Evolutionary conservation across 2,113 vertebrate genomes (phyloP).

Genomic region (Prionailurus bengalensis): DNA sequence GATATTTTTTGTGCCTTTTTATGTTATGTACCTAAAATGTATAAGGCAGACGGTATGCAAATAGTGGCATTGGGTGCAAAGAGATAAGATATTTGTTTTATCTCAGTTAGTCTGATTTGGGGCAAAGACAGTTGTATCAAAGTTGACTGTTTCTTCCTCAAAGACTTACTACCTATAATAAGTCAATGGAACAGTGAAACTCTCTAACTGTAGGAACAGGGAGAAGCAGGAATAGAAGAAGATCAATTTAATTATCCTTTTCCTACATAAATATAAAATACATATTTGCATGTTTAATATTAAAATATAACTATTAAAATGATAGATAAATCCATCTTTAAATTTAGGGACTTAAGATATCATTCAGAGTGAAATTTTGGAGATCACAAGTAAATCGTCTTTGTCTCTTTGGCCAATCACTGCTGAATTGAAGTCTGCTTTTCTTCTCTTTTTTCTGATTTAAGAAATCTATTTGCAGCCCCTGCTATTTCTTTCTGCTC

Average conservation of each 20-base stretch:
- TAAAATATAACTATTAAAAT: background rate
- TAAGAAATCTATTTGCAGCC: slow-evolving; percentile 31
- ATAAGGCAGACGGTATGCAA: background rate
- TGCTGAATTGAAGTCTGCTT: background rate
- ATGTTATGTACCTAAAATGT: background rate
- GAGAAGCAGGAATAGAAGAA: slow-evolving; percentile 20
- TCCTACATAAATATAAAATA: slow-evolving; percentile 9
- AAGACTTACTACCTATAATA: background rate
- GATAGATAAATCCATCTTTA: background rate
- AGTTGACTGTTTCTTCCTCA: background rate
- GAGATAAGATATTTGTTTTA: background rate
- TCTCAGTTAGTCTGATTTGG: background rate
- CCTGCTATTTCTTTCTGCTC: background rate
- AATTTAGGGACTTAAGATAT: background rate
- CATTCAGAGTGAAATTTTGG: background rate
- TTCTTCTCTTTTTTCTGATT: background rate
- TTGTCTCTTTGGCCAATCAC: background rate
- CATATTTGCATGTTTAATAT: background rate
- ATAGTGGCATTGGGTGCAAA: background rate
- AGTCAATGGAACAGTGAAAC: background rate
- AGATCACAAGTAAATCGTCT: slow-evolving; percentile 7
- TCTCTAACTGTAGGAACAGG: background rate
- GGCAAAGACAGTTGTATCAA: background rate
- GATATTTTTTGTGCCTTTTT: background rate
- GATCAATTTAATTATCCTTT: background rate